Evolutionary conservation across 2,888 invertebrate genomes (phyloP).

Genomic region (Apamea epomidion): DNA sequence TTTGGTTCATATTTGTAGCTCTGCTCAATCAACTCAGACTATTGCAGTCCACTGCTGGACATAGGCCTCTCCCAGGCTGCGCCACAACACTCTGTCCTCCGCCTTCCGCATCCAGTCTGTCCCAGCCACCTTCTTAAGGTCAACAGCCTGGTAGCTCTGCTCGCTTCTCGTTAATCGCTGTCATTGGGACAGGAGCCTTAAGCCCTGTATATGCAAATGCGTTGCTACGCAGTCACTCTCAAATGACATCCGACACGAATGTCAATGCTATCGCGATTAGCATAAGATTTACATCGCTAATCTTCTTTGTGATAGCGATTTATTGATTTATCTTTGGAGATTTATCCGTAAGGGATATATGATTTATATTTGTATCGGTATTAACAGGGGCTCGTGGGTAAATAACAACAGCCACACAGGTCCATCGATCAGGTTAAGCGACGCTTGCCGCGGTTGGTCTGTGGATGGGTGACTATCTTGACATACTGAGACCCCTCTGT

Average conservation of each 20-base stretch:
- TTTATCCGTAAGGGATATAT: not conserved
- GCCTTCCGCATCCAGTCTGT: too few relatives aligned
- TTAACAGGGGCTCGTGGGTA: not conserved
- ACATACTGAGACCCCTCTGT: too few relatives aligned
- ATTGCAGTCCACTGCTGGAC: too few relatives aligned
- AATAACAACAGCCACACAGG: too few relatives aligned
- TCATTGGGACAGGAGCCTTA: not conserved
- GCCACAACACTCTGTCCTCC: too few relatives aligned
- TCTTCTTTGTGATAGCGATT: constrained; percentile 4
- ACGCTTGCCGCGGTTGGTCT: too few relatives aligned
- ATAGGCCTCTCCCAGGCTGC: too few relatives aligned
- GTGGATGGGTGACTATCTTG: too few relatives aligned
- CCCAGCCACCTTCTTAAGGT: too few relatives aligned
- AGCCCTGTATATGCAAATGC: constrained; percentile 21
- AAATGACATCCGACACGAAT: constrained; percentile 15
- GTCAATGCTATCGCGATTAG: constrained; percentile 26
- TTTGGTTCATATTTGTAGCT: too few relatives aligned
- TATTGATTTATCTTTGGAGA: constrained; percentile 9
- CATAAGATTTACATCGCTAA: constrained; percentile 28
- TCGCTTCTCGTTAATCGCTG: not conserved
- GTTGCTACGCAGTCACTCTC: not conserved
- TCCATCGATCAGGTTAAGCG: too few relatives aligned
- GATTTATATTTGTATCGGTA: not conserved
- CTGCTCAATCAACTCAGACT: too few relatives aligned
- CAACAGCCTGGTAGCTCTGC: not conserved